phyloP scores from a whole-genome alignment of 1,140 invertebrate genomes.

The Drosophila navojoa region DNA sequence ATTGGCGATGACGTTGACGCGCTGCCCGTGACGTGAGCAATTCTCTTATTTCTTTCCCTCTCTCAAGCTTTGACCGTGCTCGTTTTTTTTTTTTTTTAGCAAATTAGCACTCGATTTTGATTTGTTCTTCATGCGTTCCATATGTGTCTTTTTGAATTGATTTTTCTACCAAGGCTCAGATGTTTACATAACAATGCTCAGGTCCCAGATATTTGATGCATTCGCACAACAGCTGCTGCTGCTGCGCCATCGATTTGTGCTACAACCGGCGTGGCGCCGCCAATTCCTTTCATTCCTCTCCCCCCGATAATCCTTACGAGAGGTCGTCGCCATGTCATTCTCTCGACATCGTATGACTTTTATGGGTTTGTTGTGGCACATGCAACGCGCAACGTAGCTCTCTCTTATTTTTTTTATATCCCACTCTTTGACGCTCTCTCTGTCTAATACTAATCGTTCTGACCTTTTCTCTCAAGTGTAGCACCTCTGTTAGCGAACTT shows the following conservation, averaged over 20 bases:
- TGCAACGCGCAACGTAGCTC: conserved; percentile 29
- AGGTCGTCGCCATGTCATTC: conserved; percentile 39
- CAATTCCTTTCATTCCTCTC: neutral
- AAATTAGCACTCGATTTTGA: conserved; percentile 18
- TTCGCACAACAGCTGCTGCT: conserved; percentile 42
- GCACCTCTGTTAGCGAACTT: conserved; percentile 42
- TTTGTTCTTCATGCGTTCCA: conserved; percentile 5
- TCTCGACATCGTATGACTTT: conserved; percentile 45
- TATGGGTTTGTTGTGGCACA: conserved; percentile 23
- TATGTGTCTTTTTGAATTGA: conserved; percentile 31
- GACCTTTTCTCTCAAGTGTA: conserved; percentile 26
- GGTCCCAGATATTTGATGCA: conserved; percentile 43
- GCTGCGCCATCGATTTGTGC: conserved; percentile 41
- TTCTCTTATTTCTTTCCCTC: conserved; percentile 10
- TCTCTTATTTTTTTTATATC: neutral
- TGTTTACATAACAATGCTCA: conserved; percentile 52
- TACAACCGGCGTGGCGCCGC: conserved; percentile 45
- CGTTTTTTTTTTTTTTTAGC: neutral
- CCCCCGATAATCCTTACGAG: neutral
- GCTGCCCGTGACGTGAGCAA: conserved; percentile 49
- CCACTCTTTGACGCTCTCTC: neutral
- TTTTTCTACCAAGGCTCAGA: conserved; percentile 26
- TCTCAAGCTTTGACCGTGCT: neutral
- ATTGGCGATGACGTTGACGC: conserved; percentile 43
- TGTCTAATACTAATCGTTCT: neutral